These are phyloP conservation scores for Zaprionus taronus DNA, from an alignment of 1,140 invertebrate species.

Conservation along the genomic window DNA sequence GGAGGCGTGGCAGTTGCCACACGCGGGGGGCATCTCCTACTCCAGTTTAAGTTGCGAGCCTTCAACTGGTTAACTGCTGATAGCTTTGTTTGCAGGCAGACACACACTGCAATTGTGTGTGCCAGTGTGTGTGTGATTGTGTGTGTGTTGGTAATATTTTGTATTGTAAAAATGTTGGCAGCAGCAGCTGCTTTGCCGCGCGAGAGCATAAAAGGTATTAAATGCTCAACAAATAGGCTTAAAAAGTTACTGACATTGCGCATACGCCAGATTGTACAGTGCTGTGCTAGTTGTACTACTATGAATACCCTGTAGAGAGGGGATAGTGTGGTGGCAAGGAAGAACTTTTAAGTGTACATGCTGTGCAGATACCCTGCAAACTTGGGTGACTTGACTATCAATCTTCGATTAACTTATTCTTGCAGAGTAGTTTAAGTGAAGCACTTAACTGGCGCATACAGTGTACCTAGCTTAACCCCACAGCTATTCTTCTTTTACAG, in stretches of 20 bases:
- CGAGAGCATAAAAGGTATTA: conserved; percentile 31
- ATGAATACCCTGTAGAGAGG: background rate
- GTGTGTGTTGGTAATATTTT: conserved; percentile 7
- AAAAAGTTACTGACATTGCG: conserved; percentile 37
- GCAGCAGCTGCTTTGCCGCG: conserved; percentile 13
- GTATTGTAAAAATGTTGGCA: conserved; percentile 24
- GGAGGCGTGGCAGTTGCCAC: background rate
- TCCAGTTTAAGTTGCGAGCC: conserved; percentile 2
- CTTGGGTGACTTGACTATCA: no score
- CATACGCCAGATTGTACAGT: conserved; percentile 33
- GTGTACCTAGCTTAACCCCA: background rate
- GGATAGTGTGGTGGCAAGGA: no score
- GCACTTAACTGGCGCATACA: no score
- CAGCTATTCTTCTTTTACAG: background rate
- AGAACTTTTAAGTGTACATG: background rate
- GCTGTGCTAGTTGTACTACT: conserved; percentile 9
- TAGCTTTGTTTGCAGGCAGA: conserved; percentile 11
- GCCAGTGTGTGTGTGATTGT: background rate
- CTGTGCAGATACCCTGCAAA: no score
- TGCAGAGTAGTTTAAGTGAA: no score
- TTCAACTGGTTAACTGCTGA: conserved; percentile 22
- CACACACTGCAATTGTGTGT: conserved; percentile 7
- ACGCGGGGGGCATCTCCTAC: background rate
- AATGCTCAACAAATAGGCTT: conserved; percentile 42
- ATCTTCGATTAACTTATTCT: no score